Evolutionary conservation across 2,113 vertebrate genomes (phyloP), one percentile per base, ranked within the genome.

Genomic region (Chelonoidis abingdonii): DNA sequence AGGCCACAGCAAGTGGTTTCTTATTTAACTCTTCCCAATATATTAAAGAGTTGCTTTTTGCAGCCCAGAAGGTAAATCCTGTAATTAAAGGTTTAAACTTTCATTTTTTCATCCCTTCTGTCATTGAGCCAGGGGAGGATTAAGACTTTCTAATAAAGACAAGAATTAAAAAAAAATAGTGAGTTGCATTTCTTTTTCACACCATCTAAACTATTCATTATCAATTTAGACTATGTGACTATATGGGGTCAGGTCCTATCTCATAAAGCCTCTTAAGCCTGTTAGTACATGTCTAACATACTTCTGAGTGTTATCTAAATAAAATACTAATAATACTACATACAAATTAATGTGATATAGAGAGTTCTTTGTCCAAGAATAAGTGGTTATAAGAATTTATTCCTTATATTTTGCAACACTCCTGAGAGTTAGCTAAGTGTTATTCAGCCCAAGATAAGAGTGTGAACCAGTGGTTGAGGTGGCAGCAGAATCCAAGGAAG

Each of bases 311-410:
- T 0, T 41, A 92, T n/a, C 2, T 93, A 44, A 35, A 31, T 56
- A 49, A 79, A 80, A n/a, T 14, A 14, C 13, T 52, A 25, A 44
- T 49, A 38, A 29, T 12, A 5, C 27, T 1, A 44, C 2, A 76
- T 44, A 44, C 47, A 24, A 0, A 13, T 41, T 76, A 41, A 3
- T 35, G 27, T 41, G 44, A 2, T 25, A 6, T 12, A 0, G 2
- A 54, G 50, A 1, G 54, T 1, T 25, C 57, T 90, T 76, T 10
- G 9, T n/a, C 59, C 52, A 88, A 83, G 10, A 53, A 50, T 50
- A 10, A 6, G 31, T 1, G 84, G 57, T 8, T 80, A 24, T 38
- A 38, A 41, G 0, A 4, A 4, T 19, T 86, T 4, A 3, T 1
- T 53, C 69, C 50, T 80, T 56, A 87, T 1, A 78, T 10, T 11